Percentiles rank a stretch among this genome's conserved stretches.
These are phyloP conservation scores for Agapetus fuscipes DNA, from an alignment of 2,888 invertebrate genomes.

Conservation along the genomic window DNA sequence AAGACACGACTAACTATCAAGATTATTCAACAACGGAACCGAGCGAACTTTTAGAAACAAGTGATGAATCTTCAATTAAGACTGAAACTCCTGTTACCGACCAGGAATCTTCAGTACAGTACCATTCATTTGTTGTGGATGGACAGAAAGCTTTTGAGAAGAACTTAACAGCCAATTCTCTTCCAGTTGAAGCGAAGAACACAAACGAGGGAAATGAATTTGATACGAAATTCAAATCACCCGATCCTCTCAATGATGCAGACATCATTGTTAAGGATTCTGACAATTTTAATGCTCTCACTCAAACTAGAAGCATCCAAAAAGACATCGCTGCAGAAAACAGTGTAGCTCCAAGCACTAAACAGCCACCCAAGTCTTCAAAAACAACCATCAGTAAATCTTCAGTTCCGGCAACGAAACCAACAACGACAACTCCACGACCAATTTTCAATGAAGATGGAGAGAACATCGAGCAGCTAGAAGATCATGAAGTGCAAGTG, in stretches of 20 bases:
- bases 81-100: constrained; percentile 31
- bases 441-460: constrained; percentile 62
- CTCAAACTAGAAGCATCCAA: constrained; percentile 36
- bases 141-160: constrained; percentile 38
- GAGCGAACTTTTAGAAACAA: constrained; percentile 32
- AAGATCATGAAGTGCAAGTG: constrained; percentile 65
- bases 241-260: constrained; percentile 33
- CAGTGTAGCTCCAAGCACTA: constrained; percentile 22
- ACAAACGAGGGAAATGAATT: constrained; percentile 26
- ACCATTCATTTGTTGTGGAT: constrained; percentile 48
- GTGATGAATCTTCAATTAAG: constrained; percentile 33
- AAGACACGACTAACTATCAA: constrained; percentile 23
- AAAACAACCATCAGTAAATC: constrained; percentile 1
- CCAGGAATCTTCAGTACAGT: constrained; percentile 41
- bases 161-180: constrained; percentile 15
- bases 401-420: constrained; percentile 26
- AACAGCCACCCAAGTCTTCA: constrained; percentile 1
- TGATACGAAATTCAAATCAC: constrained; percentile 35
- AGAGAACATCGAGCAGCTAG: constrained; percentile 56
- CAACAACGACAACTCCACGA: constrained; percentile 51
- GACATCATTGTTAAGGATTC: constrained; percentile 37
- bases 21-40: constrained; percentile 27
- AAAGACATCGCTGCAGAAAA: constrained; percentile 28
- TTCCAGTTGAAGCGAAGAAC: constrained; percentile 20
- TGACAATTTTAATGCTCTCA: constrained; percentile 7